Conservation (phyloP, 2,113 vertebrate genomes). For the Catharus minimus region DNA sequence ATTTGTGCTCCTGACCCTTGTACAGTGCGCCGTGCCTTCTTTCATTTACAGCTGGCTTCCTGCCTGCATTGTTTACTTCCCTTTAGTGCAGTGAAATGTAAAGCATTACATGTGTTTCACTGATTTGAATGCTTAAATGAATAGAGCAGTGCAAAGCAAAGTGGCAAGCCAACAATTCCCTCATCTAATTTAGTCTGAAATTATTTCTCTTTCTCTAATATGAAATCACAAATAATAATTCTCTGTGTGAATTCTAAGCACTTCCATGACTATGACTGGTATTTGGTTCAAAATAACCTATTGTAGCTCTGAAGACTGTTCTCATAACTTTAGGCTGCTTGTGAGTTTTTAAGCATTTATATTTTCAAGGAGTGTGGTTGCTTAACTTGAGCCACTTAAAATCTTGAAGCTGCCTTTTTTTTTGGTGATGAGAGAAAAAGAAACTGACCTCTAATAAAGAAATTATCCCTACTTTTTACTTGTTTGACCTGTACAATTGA, state of each 20-base stretch:
- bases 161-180: background rate
- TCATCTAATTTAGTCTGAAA: background rate
- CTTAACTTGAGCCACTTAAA: background rate
- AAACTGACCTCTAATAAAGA: background rate
- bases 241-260: background rate
- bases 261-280: background rate
- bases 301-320: background rate
- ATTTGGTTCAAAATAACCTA: background rate
- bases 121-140: background rate
- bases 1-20: background rate
- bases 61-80: background rate
- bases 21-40: background rate
- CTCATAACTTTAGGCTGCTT: background rate
- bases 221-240: background rate
- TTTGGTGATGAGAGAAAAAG: background rate
- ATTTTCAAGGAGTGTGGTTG: background rate
- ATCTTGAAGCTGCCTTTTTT: background rate
- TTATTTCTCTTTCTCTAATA: background rate
- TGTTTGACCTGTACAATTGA: background rate
- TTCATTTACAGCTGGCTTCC: conserved; percentile 12
- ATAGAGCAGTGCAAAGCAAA: background rate
- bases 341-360: background rate
- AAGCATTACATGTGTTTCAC: background rate
- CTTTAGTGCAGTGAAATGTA: background rate
- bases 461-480: background rate